These are phyloP conservation scores for Nibea coibor DNA, from an alignment of 2,113 vertebrate genomes.

Conservation along the genomic window DNA sequence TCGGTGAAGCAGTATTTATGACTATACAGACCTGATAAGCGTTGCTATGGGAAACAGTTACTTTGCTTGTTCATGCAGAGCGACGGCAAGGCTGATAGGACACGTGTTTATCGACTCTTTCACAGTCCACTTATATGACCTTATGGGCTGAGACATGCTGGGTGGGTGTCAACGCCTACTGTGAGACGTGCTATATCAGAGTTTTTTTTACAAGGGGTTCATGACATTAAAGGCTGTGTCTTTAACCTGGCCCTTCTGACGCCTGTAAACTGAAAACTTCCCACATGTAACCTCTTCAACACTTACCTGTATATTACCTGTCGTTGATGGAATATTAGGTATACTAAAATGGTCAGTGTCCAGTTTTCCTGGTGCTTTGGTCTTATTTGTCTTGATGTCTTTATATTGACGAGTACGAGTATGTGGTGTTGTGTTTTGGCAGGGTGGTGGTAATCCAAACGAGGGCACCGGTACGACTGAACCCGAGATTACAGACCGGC, in stretches of 20 bases:
- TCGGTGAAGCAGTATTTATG: constrained; percentile 6
- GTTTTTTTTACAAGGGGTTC: no score
- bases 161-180: no score
- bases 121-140: neutral
- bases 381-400: neutral
- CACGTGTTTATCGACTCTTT: constrained; percentile 3
- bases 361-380: neutral
- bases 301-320: neutral
- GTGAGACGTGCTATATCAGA: neutral
- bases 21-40: neutral
- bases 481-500: constrained; percentile 27
- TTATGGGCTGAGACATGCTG: neutral
- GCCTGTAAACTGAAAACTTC: neutral
- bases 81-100: neutral
- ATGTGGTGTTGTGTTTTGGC: constrained; percentile 22
- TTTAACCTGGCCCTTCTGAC: neutral
- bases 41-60: constrained; percentile 5
- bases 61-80: neutral
- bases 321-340: neutral
- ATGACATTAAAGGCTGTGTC: no score
- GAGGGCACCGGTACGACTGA: constrained; percentile 36
- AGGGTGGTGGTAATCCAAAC: constrained; percentile 30
- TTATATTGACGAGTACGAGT: no score
- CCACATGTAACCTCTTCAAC: neutral
- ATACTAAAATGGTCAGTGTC: neutral